A percentile compares a stretch with the other conserved stretches of the same genome.
Evolutionary conservation across 2,797 vertebrate species (phyloP).

Genomic region (Falco novaeseelandiae): DNA sequence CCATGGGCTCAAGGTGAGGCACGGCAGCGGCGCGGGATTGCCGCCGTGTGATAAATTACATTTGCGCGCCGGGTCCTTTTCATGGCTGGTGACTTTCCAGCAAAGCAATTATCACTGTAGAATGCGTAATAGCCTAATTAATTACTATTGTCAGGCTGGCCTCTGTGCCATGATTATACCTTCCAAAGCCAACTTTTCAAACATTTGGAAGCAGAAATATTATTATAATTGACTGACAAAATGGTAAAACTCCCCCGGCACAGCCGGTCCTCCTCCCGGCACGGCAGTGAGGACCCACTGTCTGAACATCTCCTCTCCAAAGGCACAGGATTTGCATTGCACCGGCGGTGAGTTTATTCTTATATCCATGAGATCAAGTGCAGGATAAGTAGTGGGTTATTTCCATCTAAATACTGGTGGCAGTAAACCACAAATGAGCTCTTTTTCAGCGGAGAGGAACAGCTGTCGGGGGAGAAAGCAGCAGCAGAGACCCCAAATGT

Average conservation of each 20-base stretch:
- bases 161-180: slow-evolving; percentile 93
- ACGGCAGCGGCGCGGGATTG: slow-evolving; percentile 64
- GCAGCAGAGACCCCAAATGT: slow-evolving; percentile 54
- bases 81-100: slow-evolving; percentile 98
- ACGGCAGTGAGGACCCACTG: not conserved
- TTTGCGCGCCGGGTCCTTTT: slow-evolving; percentile 79
- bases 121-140: slow-evolving; percentile 99
- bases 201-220: slow-evolving; percentile 81
- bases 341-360: slow-evolving; percentile 37
- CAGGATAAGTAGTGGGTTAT: slow-evolving; percentile 56
- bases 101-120: slow-evolving; percentile 99
- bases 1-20: slow-evolving; percentile 88
- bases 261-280: not conserved
- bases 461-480: slow-evolving; percentile 44
- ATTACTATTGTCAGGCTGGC: slow-evolving; percentile 98
- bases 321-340: slow-evolving; percentile 10
- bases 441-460: slow-evolving; percentile 27
- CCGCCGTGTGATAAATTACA: slow-evolving; percentile 89
- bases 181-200: slow-evolving; percentile 88
- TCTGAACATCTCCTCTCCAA: not conserved
- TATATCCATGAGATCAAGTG: slow-evolving; percentile 21
- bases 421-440: slow-evolving; percentile 53
- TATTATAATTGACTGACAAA: slow-evolving; percentile 80
- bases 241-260: slow-evolving; percentile 64
- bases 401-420: slow-evolving; percentile 65